These are phyloP conservation scores for Lycia hirtaria DNA, from an alignment of 2,888 invertebrate genomes.

Conservation along the genomic window DNA sequence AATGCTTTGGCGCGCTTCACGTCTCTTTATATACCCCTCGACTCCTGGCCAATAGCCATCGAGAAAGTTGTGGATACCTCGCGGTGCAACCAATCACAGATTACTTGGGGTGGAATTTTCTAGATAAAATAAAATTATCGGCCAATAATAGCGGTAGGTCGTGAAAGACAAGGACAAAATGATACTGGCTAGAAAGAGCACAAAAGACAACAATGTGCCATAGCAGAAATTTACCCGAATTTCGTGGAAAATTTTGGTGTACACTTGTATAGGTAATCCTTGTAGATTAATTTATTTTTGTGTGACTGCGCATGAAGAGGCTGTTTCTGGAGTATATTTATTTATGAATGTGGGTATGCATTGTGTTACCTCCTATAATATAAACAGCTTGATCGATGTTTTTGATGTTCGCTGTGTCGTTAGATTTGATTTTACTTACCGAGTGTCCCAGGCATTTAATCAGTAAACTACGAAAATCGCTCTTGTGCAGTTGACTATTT, in stretches of 20 bases:
- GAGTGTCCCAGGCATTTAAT: no score
- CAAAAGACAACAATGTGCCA: constrained; percentile 39
- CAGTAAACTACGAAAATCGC: no score
- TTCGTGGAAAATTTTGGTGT: constrained; percentile 17
- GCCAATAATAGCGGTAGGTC: constrained; percentile 49
- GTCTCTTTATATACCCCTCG: constrained; percentile 55
- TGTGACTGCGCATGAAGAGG: no score
- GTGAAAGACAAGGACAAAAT: constrained; percentile 42
- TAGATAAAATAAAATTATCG: constrained; percentile 43
- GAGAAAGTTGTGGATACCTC: constrained; percentile 61
- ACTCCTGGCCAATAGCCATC: constrained; percentile 53
- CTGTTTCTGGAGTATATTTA: no score
- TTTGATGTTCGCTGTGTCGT: no score
- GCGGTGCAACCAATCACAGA: constrained; percentile 55
- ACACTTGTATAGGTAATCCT: no score
- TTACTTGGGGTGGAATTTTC: constrained; percentile 51
- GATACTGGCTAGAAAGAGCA: constrained; percentile 40
- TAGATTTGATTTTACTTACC: no score
- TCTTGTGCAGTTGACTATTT: no score
- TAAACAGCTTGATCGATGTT: no score
- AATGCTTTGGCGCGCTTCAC: constrained; percentile 64
- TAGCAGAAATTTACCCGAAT: constrained; percentile 38
- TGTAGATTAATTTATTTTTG: no score
- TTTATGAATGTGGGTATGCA: no score
- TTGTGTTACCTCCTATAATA: no score